Evolutionary conservation across 2,797 vertebrate genomes (phyloP).

Genomic region (Anguilla pacifica): DNA sequence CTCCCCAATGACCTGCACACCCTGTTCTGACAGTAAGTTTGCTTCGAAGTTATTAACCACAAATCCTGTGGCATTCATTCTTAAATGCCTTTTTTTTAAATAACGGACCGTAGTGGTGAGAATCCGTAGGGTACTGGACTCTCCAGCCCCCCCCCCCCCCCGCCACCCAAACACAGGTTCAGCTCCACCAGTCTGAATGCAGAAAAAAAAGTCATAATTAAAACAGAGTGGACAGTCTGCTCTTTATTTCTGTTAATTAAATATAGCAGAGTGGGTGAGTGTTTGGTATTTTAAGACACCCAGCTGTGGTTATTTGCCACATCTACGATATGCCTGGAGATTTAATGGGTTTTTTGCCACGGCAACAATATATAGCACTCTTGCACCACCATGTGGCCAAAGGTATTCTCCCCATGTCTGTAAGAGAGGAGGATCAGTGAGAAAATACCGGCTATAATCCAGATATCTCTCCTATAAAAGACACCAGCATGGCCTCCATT

Average conservation of each 20-base stretch:
- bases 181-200: no score
- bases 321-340: background rate
- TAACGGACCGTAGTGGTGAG: no score
- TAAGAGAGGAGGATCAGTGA: background rate
- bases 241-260: no score
- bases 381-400: constrained; percentile 47
- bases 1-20: background rate
- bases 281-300: background rate
- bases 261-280: no score
- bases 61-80: background rate
- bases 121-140: no score
- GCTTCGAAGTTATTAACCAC: background rate
- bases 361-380: background rate
- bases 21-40: background rate
- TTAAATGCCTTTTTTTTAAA: background rate
- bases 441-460: background rate
- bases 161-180: no score
- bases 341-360: background rate
- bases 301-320: background rate
- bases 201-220: no score
- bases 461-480: background rate
- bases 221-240: no score
- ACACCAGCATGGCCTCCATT: background rate
- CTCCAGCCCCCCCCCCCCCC: no score
- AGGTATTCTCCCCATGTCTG: background rate